Evolutionary conservation across 2,797 vertebrate genomes (phyloP).

Genomic region (Dendrocincla fuliginosa): DNA sequence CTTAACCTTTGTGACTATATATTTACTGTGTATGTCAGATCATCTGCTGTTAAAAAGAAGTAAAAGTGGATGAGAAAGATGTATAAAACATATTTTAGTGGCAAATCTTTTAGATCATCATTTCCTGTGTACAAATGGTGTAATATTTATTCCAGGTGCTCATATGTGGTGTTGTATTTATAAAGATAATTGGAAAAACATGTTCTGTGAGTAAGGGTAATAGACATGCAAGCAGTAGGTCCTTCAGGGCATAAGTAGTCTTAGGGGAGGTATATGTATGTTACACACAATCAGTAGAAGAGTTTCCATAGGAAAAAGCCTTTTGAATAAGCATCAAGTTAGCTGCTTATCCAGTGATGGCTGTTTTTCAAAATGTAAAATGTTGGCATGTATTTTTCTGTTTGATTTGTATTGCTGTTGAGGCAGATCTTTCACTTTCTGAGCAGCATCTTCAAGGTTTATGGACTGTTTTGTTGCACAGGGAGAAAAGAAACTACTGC

Average conservation of each 20-base stretch:
- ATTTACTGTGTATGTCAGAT: slow-evolving; percentile 9
- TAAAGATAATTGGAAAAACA: slow-evolving; percentile 64
- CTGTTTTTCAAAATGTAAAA: neutral
- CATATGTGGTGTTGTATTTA: slow-evolving; percentile 44
- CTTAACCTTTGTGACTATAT: neutral
- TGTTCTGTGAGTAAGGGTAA: slow-evolving; percentile 45
- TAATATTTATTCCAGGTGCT: slow-evolving; percentile 62
- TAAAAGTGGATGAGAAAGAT: slow-evolving; percentile 2
- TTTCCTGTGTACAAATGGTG: slow-evolving; percentile 26
- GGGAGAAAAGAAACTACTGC: neutral
- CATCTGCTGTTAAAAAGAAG: slow-evolving; percentile 16
- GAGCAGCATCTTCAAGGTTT: neutral
- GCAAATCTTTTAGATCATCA: slow-evolving; percentile 20
- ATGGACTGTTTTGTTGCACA: neutral
- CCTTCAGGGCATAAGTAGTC: slow-evolving; percentile 47
- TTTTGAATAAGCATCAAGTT: slow-evolving; percentile 16
- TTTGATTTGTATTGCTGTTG: slow-evolving; percentile 16
- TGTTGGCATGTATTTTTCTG: slow-evolving; percentile 17
- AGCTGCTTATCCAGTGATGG: neutral
- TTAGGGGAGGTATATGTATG: slow-evolving; percentile 17
- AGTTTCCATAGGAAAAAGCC: slow-evolving; percentile 17
- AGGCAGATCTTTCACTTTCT: neutral
- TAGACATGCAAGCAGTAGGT: slow-evolving; percentile 12
- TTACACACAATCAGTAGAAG: slow-evolving; percentile 2
- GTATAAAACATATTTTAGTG: slow-evolving; percentile 37